Base-by-base conservation (phyloP, 2,113 vertebrate species). In the Rhea americana region DNA sequence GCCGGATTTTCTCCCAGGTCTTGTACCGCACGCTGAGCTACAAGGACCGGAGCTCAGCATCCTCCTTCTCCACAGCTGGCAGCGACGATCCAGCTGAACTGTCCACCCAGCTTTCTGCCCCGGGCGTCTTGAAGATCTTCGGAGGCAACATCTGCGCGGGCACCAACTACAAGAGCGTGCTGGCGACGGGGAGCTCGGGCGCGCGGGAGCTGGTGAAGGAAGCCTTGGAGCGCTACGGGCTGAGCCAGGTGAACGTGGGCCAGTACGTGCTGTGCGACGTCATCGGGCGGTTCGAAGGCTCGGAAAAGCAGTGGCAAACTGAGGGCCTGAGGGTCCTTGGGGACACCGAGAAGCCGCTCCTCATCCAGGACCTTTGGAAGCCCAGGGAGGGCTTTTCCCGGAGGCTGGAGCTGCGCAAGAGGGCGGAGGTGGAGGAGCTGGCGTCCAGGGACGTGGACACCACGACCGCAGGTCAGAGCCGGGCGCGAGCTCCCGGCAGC, bases 341-440 rank as follows among this genome's bases (percentile, higher is more conserved):
- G 1, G 99, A 99, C 97, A 98, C 99, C 0, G 99, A 99, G 95
- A 99, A 99, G 94, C 99, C 99, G 0, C 98, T 99, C 76, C 95
- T 99, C 94, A 98, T 99, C 83, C 99, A 99, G 89, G 98, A 99
- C 55, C 97, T 99, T 11, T 99, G 99, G 99, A 99, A 99, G 84
- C 99, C 99, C 45, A 96, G 98, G 62, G 99, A 99, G 65, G 99
- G 99, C 39, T 98, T 99, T n/a, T 98, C 98, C 1, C 97, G 99
- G 56, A 97, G 99, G 55, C 98, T 99, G 83, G 99, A 99, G 96
- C 98, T 99, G 82, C 98, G 98, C 66, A 97, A 97, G 95, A 97
- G 98, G 80, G 98, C 98, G 0, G 99, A 99, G 50, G 98, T 99
- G 92, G 99, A 99, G 73, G 98, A 99, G 82, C 96, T 99, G 94